A percentile compares a stretch with the other conserved stretches of the same genome.
These are phyloP conservation scores for Trochalopteron elliotii DNA, from an alignment of 2,113 vertebrate species.

Conservation along the genomic window DNA sequence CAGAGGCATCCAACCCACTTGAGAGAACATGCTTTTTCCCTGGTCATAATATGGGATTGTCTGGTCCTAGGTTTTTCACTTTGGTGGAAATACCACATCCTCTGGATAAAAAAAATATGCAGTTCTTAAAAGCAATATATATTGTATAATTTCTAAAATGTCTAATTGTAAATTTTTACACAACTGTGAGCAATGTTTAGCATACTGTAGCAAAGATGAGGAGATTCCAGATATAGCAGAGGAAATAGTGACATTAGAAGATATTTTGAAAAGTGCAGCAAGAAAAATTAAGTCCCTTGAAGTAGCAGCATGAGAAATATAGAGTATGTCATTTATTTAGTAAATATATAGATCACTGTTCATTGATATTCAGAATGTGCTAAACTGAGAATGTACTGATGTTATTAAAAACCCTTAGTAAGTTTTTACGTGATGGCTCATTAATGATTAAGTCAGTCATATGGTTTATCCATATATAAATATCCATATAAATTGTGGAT, in stretches of 20 bases:
- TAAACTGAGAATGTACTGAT: neutral
- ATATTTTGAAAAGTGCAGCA: neutral
- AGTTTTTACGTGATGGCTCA: conserved; percentile 34
- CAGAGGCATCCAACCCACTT: neutral
- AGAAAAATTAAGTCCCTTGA: neutral
- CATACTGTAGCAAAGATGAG: neutral
- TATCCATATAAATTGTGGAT: neutral
- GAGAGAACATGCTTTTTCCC: neutral
- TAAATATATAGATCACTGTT: neutral
- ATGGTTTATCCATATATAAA: neutral
- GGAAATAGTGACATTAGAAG: neutral
- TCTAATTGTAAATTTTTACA: neutral
- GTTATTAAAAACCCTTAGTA: conserved; percentile 22
- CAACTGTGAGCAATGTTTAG: neutral
- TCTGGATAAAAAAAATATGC: neutral
- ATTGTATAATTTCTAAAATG: neutral
- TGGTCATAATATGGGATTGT: accelerated
- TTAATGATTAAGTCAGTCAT: conserved; percentile 50
- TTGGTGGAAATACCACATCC: neutral
- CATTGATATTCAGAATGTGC: neutral
- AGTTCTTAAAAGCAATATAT: neutral
- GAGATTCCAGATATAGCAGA: neutral
- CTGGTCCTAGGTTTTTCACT: neutral
- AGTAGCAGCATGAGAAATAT: neutral
- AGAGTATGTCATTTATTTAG: neutral